Base-by-base conservation (phyloP, 2,113 vertebrate genomes). In the Oceanites oceanicus region DNA sequence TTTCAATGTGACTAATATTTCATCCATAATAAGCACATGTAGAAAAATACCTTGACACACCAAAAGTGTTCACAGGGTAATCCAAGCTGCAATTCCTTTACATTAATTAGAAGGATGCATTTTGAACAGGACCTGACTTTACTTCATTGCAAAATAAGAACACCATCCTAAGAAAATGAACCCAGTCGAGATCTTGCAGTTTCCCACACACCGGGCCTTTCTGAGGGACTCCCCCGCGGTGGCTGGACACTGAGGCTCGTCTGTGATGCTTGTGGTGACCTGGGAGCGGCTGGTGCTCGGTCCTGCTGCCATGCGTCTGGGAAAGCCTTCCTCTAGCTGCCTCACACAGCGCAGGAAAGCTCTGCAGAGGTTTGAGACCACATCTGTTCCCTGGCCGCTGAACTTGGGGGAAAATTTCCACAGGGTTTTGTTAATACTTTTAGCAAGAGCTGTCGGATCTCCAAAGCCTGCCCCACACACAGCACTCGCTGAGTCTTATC, bases 261-360 rank as follows among this genome's bases (percentile, higher is more conserved):
- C 71, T 2, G 2, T 15, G 34, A 38, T 0, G 1, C 29, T n/a
- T 56, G 32, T 23, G 16, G n/a, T 66, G 32, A 27, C 26, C 50
- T 9, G 13, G 30, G 34, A 56, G 20, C 2, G 13, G 10, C 7
- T 3, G 2, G 11, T 80, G 45, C 26, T 80, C 4, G 0, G 26
- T 73, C 26, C 49, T 80, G 55, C 58, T 17, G 3, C 38, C 6
- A 1, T 5, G 6, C 0, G 0, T 9, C 70, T 75, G 27, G 26
- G 71, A 66, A 63, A 75, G 14, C 6, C 38, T 53, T 58, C 27
- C 30, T 58, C 27, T 23, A 1, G 27, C 61, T 74, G 36, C 63
- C 30, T 11, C 4, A 2, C 2, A 2, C 23, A 52, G 50, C 5
- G 3, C 52, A 34, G 79, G 21, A 82, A 78, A 67, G 10, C 42